Percentiles rank a stretch among this genome's conserved stretches.
These are phyloP conservation scores for Trogon surrucura DNA, from an alignment of 2,113 vertebrate species.

Conservation along the genomic window DNA sequence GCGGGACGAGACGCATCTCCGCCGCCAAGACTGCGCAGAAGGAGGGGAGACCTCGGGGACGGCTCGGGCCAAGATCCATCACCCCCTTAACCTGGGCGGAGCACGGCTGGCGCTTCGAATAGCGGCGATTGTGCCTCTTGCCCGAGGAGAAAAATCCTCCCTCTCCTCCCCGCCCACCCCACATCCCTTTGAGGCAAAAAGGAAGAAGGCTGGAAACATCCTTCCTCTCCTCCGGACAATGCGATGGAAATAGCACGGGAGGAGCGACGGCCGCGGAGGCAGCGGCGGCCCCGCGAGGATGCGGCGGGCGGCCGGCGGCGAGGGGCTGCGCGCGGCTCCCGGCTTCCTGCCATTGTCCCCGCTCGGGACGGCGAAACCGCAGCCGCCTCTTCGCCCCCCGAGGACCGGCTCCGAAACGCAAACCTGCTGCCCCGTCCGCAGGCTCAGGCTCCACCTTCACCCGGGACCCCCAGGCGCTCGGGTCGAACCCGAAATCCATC, in stretches of 20 bases:
- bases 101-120: neutral
- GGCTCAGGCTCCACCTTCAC: neutral
- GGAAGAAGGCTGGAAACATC: constrained; percentile 59
- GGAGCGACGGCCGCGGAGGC: neutral
- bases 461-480: rapidly evolving
- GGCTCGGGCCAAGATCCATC: neutral
- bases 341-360: constrained; percentile 33
- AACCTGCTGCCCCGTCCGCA: rapidly evolving
- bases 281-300: neutral
- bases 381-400: neutral
- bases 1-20: rapidly evolving
- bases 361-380: neutral
- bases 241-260: constrained; percentile 45
- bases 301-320: neutral
- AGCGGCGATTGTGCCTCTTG: neutral
- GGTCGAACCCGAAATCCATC: rapidly evolving
- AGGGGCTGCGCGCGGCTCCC: neutral
- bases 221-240: constrained; percentile 51
- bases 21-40: neutral
- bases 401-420: rapidly evolving
- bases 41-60: neutral
- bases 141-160: neutral
- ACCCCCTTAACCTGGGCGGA: neutral
- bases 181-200: constrained; percentile 3
- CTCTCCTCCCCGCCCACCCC: neutral